These are phyloP conservation scores for Dyspetes luteomarginatus DNA, from an alignment of 2,888 invertebrate species.

Conservation along the genomic window DNA sequence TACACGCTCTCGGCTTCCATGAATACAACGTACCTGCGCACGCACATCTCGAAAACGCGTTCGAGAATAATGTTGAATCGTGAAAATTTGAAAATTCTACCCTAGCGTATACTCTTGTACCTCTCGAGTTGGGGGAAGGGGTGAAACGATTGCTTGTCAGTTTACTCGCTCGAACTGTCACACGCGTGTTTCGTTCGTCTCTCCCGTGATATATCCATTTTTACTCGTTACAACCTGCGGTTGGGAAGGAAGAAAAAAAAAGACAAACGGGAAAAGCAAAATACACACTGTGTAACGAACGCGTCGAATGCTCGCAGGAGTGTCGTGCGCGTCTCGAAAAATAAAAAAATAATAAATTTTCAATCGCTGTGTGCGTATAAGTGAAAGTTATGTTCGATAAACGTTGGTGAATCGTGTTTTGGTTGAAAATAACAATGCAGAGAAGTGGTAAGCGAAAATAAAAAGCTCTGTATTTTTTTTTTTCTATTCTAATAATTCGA, in stretches of 20 bases:
- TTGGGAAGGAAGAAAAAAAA: too few relatives aligned
- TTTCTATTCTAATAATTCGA: not conserved
- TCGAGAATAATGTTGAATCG: conserved; percentile 5
- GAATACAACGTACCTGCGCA: conserved; percentile 30
- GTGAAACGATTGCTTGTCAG: conserved; percentile 51
- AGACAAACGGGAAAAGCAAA: conserved; percentile 11
- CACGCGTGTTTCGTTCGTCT: conserved; percentile 63
- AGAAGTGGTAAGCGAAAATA: conserved; percentile 73
- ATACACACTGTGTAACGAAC: not conserved
- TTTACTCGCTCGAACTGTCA: conserved; percentile 63
- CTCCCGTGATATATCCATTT: conserved; percentile 12
- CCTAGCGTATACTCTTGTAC: conserved; percentile 50
- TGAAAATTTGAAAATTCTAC: conserved; percentile 68
- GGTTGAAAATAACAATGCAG: conserved; percentile 72
- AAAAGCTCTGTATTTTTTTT: not conserved
- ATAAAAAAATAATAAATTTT: conserved; percentile 10
- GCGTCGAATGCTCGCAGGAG: not conserved
- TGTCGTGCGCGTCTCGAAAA: conserved; percentile 5
- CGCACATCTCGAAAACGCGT: conserved; percentile 28
- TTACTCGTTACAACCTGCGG: conserved; percentile 30
- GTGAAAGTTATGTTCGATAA: conserved; percentile 61
- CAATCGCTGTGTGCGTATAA: conserved; percentile 42
- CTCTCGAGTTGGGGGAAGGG: not conserved
- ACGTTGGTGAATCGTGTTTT: conserved; percentile 55
- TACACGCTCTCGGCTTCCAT: not conserved